Evolutionary conservation across 2,888 invertebrate genomes (phyloP).

Genomic region (Drosophila niveifrons): DNA sequence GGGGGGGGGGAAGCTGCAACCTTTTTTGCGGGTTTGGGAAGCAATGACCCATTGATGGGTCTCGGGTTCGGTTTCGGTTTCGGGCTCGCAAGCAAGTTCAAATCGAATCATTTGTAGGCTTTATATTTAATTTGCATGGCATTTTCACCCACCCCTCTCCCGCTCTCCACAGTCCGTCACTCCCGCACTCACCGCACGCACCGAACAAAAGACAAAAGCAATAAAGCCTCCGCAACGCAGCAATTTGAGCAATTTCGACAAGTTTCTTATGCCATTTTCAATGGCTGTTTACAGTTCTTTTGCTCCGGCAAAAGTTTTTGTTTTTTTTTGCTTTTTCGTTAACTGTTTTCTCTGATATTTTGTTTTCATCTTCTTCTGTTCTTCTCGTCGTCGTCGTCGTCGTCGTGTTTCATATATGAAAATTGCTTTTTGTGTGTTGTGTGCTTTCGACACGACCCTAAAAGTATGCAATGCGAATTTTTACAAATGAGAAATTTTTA

Average conservation of each 20-base stretch:
- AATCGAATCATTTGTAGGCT: slow-evolving; percentile 74
- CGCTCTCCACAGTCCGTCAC: not conserved
- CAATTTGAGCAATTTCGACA: slow-evolving; percentile 39
- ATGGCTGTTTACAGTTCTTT: slow-evolving; percentile 29
- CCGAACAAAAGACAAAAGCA: slow-evolving; percentile 42
- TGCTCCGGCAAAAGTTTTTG: not conserved
- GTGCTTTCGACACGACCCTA: not conserved
- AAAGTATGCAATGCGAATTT: slow-evolving; percentile 12
- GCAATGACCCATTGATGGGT: slow-evolving; percentile 14
- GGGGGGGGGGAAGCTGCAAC: not conserved
- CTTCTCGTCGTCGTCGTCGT: not conserved
- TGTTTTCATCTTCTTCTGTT: not conserved
- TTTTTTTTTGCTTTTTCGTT: slow-evolving; percentile 37
- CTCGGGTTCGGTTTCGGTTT: slow-evolving; percentile 15
- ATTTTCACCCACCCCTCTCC: slow-evolving; percentile 14
- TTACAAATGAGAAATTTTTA: not conserved
- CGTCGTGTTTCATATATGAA: slow-evolving; percentile 13
- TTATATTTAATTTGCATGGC: slow-evolving; percentile 76
- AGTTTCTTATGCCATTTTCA: slow-evolving; percentile 32
- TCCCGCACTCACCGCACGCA: not conserved
- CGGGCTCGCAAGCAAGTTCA: slow-evolving; percentile 27
- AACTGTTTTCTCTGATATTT: not conserved
- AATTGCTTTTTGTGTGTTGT: slow-evolving; percentile 2
- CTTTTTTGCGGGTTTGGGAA: slow-evolving; percentile 2
- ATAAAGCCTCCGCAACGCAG: slow-evolving; percentile 18